These are phyloP conservation scores for Pemphigus obesinymphae DNA, from an alignment of 1,140 invertebrate species.

Conservation along the genomic window DNA sequence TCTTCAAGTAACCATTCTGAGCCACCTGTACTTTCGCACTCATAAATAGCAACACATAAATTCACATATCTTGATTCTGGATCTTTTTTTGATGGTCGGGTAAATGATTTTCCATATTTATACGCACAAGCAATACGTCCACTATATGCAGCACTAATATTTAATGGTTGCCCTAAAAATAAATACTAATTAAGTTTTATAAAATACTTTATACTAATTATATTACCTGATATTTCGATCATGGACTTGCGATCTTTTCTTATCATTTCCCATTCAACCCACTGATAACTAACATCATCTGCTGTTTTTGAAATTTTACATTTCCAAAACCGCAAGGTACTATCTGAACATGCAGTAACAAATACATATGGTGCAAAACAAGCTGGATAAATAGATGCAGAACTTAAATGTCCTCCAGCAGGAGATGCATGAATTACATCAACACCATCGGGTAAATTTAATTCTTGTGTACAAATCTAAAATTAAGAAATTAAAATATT, in stretches of 20 bases:
- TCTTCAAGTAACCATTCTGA: conserved; percentile 97
- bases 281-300: conserved; percentile 61
- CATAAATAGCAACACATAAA: conserved; percentile 94
- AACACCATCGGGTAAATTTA: conserved; percentile 82
- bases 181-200: not conserved
- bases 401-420: conserved; percentile 92
- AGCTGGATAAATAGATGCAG: conserved; percentile 96
- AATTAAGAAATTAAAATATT: not conserved
- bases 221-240: conserved; percentile 73
- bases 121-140: conserved; percentile 95
- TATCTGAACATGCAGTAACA: conserved; percentile 88
- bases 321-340: conserved; percentile 76
- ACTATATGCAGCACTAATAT: conserved; percentile 94
- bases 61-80: conserved; percentile 85
- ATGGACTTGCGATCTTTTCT: conserved; percentile 75
- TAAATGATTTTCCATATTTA: conserved; percentile 82
- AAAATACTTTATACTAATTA: not conserved
- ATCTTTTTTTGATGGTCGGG: conserved; percentile 68
- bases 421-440: conserved; percentile 86
- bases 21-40: conserved; percentile 97
- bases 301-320: conserved; percentile 62
- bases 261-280: conserved; percentile 88
- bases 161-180: conserved; percentile 70
- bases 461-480: conserved; percentile 72
- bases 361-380: conserved; percentile 95